Evolutionary conservation across 2,113 vertebrate genomes (phyloP).

Genomic region (Vimba vimba): DNA sequence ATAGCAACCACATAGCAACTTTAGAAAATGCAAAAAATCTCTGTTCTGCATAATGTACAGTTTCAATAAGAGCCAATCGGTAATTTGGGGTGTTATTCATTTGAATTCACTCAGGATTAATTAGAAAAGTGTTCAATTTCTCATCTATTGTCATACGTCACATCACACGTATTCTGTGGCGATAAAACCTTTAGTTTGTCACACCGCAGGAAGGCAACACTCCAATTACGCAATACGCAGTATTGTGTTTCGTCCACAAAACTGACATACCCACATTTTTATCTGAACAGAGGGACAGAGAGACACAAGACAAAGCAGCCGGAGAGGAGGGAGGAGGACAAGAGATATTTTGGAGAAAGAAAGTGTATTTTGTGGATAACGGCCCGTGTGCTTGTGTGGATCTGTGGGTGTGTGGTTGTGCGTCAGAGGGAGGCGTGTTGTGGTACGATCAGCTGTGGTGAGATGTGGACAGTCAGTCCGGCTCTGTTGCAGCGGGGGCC

Average conservation of each 20-base stretch:
- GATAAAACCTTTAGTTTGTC: not conserved
- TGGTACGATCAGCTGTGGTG: constrained; percentile 20
- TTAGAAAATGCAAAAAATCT: not conserved
- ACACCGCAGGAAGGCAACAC: constrained; percentile 1
- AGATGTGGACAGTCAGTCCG: constrained; percentile 15
- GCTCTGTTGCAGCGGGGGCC: not conserved
- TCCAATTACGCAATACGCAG: not conserved
- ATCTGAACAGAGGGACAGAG: not conserved
- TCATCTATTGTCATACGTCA: not conserved
- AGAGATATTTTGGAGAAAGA: constrained; percentile 26
- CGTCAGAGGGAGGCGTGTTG: constrained; percentile 44
- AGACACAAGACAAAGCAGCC: constrained; percentile 1
- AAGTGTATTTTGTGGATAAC: not conserved
- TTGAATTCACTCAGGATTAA: not conserved
- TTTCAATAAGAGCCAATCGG: not conserved
- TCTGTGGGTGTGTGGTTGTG: constrained; percentile 18
- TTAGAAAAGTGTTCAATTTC: not conserved
- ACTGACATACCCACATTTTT: not conserved
- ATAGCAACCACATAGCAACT: not conserved
- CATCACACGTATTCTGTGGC: not conserved
- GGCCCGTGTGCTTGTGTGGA: not conserved
- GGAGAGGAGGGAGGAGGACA: not conserved
- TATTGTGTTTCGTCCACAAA: constrained; percentile 26
- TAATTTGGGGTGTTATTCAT: not conserved
- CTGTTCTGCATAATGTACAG: not conserved